phyloP scores from a whole-genome alignment of 2,113 vertebrate species.

The Lophotis ruficrista region DNA sequence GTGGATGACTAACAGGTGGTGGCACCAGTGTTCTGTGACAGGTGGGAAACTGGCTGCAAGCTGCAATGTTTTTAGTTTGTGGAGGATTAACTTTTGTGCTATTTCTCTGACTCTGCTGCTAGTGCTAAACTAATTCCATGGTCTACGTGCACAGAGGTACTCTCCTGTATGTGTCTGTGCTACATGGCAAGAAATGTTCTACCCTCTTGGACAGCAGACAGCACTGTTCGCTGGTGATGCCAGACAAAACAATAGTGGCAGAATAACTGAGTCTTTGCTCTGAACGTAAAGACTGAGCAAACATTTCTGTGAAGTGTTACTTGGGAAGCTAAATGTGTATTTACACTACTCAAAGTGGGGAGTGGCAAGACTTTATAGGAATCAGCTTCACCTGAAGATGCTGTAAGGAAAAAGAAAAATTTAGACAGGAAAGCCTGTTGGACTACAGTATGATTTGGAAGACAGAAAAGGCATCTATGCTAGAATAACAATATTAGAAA shows the following conservation, averaged over 20 bases:
- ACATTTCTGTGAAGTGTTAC: not conserved
- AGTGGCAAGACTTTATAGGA: not conserved
- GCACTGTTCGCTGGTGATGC: not conserved
- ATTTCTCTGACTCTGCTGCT: not conserved
- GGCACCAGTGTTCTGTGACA: not conserved
- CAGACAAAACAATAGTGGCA: not conserved
- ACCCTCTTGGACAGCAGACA: not conserved
- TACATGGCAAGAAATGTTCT: not conserved
- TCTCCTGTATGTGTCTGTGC: not conserved
- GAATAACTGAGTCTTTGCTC: not conserved
- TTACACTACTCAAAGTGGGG: not conserved
- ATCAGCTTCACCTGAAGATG: not conserved
- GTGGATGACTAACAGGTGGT: not conserved
- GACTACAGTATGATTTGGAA: not conserved
- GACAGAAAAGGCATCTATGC: not conserved
- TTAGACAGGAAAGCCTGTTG: not conserved
- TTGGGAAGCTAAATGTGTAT: not conserved
- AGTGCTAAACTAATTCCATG: not conserved
- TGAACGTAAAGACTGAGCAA: not conserved
- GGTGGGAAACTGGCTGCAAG: not conserved
- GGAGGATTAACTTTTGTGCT: not conserved
- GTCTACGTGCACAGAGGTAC: rapidly evolving
- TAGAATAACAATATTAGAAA: not conserved
- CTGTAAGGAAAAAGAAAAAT: not conserved
- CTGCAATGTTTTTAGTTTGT: not conserved